Evolutionary conservation across 1,140 invertebrate species (phyloP), one percentile per base, ranked within the genome.

Genomic region (Mycetomoellerius zeteki): DNA sequence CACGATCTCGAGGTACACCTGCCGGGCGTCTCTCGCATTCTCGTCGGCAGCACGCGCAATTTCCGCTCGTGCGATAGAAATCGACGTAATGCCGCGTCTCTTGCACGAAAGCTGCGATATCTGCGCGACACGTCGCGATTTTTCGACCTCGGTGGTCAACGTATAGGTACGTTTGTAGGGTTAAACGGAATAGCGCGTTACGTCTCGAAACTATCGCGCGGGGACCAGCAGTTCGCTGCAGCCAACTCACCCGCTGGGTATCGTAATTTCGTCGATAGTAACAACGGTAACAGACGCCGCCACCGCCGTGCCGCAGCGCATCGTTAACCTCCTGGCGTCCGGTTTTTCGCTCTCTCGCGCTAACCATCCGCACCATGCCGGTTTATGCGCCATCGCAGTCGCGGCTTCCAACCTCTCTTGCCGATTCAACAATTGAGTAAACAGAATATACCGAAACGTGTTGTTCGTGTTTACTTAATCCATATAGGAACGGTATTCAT

Each of bases 241-340:
- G 30, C 33, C 33, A 33, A 77, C 56, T 47, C 30, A 2, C 10
- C 65, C 78, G 65, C 33, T 71, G 65, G 50, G 78, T 81, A 81
- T 81, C 78, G 50, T 81, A 81, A 81, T 81, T 81, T 81, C 16
- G 47, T 56, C 65, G 78, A 81, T 81, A 81, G 78, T 8, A 81
- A 71, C 78, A 78, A 78, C 78, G 50, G 50, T 72, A 81, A 72
- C 78, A 78, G 56, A 52, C 21, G n/a, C 73, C 33, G 8, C 43
- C 33, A 30, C 54, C 54, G 19, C 52, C 52, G 19, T 19, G 6
- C 5, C 60, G 47, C 77, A 50, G 47, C 77, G 56, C 37, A 37
- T 33, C 12, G 60, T 78, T 78, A 65, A 65, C 58, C 54, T n/a
- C 27, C 33, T 0, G n/a, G 47, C 30, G 30, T 27, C 30, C 21